phyloP scores from a whole-genome alignment of 2,797 vertebrate species.

The Alectoris magna region DNA sequence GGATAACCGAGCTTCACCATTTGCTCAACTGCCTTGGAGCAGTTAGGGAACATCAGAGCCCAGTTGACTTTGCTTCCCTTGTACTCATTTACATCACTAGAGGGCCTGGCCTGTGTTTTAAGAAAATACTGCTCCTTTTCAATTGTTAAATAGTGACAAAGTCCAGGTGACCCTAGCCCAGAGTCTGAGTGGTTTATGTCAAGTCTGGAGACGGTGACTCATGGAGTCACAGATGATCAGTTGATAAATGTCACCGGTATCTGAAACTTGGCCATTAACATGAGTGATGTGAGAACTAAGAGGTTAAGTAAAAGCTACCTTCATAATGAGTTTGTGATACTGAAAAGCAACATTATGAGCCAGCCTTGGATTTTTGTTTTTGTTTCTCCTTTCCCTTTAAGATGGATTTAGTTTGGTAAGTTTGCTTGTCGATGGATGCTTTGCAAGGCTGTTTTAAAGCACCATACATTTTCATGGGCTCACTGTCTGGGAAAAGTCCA shows the following conservation, averaged over 20 bases:
- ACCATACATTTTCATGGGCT: not conserved
- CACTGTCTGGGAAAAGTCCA: not conserved
- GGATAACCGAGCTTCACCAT: not conserved
- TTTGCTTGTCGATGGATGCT: not conserved
- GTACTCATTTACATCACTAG: not conserved
- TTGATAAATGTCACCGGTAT: constrained; percentile 64
- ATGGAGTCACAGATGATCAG: constrained; percentile 66
- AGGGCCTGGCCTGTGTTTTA: constrained; percentile 31
- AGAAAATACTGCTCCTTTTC: constrained; percentile 54
- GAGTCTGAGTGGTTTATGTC: constrained; percentile 64
- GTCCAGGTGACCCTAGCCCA: constrained; percentile 61
- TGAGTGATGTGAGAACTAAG: constrained; percentile 70
- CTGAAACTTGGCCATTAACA: constrained; percentile 66
- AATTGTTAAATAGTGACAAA: constrained; percentile 69
- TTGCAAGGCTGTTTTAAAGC: not conserved
- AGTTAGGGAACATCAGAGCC: not conserved
- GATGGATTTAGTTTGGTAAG: not conserved
- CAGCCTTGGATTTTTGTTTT: not conserved
- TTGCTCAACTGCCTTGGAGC: not conserved
- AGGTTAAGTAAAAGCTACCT: constrained; percentile 70
- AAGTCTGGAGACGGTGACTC: constrained; percentile 64
- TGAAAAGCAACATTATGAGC: not conserved
- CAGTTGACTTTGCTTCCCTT: constrained; percentile 24
- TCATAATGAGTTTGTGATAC: constrained; percentile 22
- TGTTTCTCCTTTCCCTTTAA: constrained; percentile 17